These are phyloP conservation scores for Chiridota heheva DNA, from an alignment of 35 echinoderm and acorn worm species.

Conservation along the genomic window DNA sequence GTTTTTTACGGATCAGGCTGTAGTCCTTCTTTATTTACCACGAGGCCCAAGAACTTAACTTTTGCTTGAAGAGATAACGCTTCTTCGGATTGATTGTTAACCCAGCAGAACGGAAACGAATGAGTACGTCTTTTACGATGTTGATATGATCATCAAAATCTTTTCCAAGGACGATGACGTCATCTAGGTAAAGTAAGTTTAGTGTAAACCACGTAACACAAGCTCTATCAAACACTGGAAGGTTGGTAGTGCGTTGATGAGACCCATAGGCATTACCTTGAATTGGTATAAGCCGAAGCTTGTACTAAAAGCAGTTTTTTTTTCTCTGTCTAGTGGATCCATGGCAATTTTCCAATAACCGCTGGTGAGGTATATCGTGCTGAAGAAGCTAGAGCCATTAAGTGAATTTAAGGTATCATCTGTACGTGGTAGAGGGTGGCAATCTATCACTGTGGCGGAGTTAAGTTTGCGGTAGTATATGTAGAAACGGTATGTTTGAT, in stretches of 20 bases:
- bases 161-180: constrained; percentile 34
- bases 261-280: background rate
- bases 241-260: background rate
- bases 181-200: constrained; percentile 52
- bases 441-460: constrained; percentile 8
- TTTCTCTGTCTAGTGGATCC: constrained; percentile 15
- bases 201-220: constrained; percentile 32
- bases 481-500: constrained; percentile 25
- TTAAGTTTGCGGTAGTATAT: constrained; percentile 38
- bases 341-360: constrained; percentile 59
- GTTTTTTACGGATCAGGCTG: constrained; percentile 27
- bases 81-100: constrained; percentile 48
- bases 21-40: constrained; percentile 37
- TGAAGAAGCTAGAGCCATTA: constrained; percentile 14
- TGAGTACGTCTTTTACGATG: constrained; percentile 15
- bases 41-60: constrained; percentile 41
- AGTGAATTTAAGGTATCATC: constrained; percentile 53
- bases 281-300: constrained; percentile 40
- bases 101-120: constrained; percentile 29
- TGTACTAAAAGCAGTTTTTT: too few relatives aligned
- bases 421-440: constrained; percentile 10
- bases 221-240: constrained; percentile 26
- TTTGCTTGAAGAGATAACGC: constrained; percentile 43
- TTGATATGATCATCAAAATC: constrained; percentile 18
- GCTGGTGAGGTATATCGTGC: constrained; percentile 33